Percentiles rank a stretch among this genome's conserved stretches.
phyloP scores from a whole-genome alignment of 2,113 vertebrate species.

The Theropithecus gelada region DNA sequence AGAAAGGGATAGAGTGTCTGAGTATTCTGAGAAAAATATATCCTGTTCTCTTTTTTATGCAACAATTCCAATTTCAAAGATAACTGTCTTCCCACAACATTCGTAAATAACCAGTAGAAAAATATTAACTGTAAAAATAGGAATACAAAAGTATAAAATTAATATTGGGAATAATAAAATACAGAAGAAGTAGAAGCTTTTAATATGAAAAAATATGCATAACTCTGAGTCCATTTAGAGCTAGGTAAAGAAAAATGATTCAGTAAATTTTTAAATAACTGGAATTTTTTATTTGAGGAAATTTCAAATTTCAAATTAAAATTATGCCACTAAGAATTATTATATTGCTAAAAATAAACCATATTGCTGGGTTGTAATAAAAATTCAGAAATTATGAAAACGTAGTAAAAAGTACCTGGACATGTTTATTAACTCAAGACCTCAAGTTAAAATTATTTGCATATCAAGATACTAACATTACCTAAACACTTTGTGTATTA shows the following conservation, averaged over 20 bases:
- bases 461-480: background rate
- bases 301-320: background rate
- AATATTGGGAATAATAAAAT: background rate
- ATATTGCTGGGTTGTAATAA: background rate
- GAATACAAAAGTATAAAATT: background rate
- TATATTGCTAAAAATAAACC: background rate
- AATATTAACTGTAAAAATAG: background rate
- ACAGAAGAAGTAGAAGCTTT: background rate
- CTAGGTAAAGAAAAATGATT: background rate
- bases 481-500: background rate
- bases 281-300: background rate
- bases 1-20: background rate
- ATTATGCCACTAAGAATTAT: background rate
- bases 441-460: background rate
- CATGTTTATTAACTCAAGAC: background rate
- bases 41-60: background rate
- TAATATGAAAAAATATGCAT: background rate
- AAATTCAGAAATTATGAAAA: background rate
- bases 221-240: background rate
- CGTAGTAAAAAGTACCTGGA: background rate
- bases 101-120: background rate
- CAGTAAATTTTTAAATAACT: background rate
- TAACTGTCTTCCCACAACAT: background rate
- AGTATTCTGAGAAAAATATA: background rate
- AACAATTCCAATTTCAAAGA: background rate